These are phyloP conservation scores for Falco punctatus DNA, from an alignment of 2,113 vertebrate species.

Conservation along the genomic window DNA sequence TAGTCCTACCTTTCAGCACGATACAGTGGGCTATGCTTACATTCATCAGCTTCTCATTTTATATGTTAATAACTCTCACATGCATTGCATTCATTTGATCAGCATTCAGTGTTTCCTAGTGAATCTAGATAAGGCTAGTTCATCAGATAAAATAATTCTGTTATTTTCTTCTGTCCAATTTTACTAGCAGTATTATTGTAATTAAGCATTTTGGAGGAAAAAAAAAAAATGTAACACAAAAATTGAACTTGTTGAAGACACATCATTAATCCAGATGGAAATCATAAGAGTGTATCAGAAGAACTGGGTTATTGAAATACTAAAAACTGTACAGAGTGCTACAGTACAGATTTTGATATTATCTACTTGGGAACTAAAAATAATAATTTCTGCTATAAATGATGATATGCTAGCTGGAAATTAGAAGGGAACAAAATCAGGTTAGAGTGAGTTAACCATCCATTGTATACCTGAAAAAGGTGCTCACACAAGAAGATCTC, in stretches of 20 bases:
- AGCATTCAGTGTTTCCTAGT: background rate
- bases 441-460: background rate
- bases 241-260: background rate
- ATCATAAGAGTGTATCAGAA: background rate
- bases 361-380: background rate
- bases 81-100: background rate
- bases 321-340: background rate
- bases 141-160: background rate
- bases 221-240: background rate
- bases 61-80: slow-evolving; percentile 19
- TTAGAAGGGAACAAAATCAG: background rate
- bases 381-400: background rate
- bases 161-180: background rate
- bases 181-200: background rate
- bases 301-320: background rate
- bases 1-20: background rate
- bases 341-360: background rate
- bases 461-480: background rate
- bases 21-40: background rate
- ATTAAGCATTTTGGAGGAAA: background rate
- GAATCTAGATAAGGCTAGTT: background rate
- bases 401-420: background rate
- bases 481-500: background rate
- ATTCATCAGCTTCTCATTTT: background rate
- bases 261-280: background rate